These are phyloP conservation scores for Leptinotarsa lineolata DNA, from an alignment of 1,140 invertebrate species.

Conservation along the genomic window DNA sequence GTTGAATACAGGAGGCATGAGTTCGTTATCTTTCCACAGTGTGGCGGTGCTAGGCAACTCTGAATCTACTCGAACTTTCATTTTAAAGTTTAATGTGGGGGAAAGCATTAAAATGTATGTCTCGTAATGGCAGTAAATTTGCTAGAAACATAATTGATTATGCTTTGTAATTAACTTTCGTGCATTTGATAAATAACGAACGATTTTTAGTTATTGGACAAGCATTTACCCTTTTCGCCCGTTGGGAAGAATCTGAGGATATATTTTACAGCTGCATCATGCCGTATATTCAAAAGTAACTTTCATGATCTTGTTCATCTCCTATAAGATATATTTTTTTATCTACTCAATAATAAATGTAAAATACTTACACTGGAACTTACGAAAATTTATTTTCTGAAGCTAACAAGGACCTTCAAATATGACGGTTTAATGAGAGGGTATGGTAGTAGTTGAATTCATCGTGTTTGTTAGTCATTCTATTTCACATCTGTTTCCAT, in stretches of 20 bases:
- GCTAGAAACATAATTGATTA: conserved; percentile 11
- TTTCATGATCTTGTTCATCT: too few species aligned
- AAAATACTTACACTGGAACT: too few species aligned
- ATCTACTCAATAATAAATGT: too few species aligned
- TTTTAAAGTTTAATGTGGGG: background rate
- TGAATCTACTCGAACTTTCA: background rate
- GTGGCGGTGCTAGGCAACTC: background rate
- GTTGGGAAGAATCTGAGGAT: background rate
- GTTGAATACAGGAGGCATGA: background rate
- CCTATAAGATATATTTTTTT: too few species aligned
- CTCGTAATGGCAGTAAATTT: conserved; percentile 14
- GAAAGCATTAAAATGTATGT: conserved; percentile 14
- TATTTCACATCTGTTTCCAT: too few species aligned
- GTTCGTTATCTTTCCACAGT: conserved; percentile 9
- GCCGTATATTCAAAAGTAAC: too few species aligned
- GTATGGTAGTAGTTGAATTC: too few species aligned
- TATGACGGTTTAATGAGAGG: too few species aligned
- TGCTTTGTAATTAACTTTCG: conserved; percentile 13
- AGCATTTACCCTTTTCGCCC: background rate
- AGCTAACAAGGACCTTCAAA: too few species aligned
- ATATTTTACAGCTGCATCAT: too few species aligned
- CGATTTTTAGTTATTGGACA: conserved; percentile 13
- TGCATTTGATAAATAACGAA: conserved; percentile 12
- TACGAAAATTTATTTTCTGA: too few species aligned
- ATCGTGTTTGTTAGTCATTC: too few species aligned